phyloP scores from a whole-genome alignment of 2,113 vertebrate species.

The Calyptomena viridis region DNA sequence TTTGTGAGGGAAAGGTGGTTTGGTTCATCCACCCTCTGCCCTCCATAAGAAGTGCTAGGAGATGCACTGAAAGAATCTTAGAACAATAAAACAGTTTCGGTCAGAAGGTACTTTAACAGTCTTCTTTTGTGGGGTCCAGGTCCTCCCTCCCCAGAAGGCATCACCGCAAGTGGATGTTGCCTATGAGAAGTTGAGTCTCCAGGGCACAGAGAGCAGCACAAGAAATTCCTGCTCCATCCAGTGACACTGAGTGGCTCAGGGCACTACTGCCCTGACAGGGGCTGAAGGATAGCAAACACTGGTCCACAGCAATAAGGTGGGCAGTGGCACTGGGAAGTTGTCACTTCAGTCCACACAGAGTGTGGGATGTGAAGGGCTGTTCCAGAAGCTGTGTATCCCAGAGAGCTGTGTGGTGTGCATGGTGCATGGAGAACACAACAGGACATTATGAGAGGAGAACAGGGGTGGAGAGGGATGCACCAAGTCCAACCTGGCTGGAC shows the following conservation, averaged over 20 bases:
- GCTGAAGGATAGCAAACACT: accelerated
- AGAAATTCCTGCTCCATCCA: neutral
- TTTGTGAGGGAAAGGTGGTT: neutral
- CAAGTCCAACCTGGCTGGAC: neutral
- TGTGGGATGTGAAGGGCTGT: accelerated
- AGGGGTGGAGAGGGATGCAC: neutral
- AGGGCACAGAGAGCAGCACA: neutral
- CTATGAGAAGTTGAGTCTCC: neutral
- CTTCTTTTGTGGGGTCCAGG: neutral
- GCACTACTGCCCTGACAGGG: accelerated
- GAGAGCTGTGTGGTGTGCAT: neutral
- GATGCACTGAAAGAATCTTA: neutral
- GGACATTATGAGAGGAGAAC: neutral
- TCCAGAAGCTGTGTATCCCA: neutral
- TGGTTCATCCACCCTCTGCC: neutral
- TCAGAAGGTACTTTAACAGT: neutral
- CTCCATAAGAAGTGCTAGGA: neutral
- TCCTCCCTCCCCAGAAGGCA: neutral
- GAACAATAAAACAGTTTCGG: neutral
- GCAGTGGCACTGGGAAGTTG: neutral
- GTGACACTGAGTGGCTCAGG: neutral
- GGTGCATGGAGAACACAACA: neutral
- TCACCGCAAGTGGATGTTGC: accelerated
- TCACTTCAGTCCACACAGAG: neutral
- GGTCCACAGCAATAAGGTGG: neutral